These are phyloP conservation scores for Apeira syringaria DNA, from an alignment of 2,888 invertebrate genomes.

Conservation along the genomic window DNA sequence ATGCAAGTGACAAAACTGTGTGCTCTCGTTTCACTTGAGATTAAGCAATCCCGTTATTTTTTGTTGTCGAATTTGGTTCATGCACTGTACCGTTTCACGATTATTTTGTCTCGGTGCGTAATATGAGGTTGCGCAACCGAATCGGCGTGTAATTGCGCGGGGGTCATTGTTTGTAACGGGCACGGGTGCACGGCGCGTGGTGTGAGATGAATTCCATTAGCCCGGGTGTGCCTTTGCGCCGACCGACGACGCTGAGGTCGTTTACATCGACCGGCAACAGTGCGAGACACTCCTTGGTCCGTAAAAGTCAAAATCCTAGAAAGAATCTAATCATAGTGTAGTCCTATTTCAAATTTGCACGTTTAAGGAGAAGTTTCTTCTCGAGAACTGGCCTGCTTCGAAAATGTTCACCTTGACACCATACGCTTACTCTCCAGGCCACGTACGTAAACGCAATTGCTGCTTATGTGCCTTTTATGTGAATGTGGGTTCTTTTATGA, in stretches of 20 bases:
- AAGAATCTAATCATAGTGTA: slow-evolving; percentile 11
- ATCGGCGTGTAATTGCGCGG: slow-evolving; percentile 55
- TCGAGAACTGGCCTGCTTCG: slow-evolving; percentile 35
- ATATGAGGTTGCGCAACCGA: slow-evolving; percentile 55
- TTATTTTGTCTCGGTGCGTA: slow-evolving; percentile 51
- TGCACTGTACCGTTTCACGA: slow-evolving; percentile 44
- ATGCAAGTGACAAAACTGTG: slow-evolving; percentile 39
- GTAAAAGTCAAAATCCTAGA: slow-evolving; percentile 24
- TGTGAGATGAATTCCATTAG: slow-evolving; percentile 75
- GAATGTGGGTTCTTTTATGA: slow-evolving; percentile 44
- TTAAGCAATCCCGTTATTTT: slow-evolving; percentile 45
- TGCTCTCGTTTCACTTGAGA: slow-evolving; percentile 38
- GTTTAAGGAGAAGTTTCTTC: slow-evolving; percentile 23
- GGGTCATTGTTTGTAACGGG: slow-evolving; percentile 74
- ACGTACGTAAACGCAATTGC: slow-evolving; percentile 42
- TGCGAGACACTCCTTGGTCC: slow-evolving; percentile 31
- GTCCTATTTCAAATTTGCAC: slow-evolving; percentile 19
- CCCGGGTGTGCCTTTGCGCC: slow-evolving; percentile 42
- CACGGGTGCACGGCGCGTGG: slow-evolving; percentile 48
- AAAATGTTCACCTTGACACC: slow-evolving; percentile 59
- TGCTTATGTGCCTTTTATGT: slow-evolving; percentile 41
- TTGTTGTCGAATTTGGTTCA: slow-evolving; percentile 35
- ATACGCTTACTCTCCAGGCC: slow-evolving; percentile 44
- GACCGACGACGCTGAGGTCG: slow-evolving; percentile 44
- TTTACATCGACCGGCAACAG: slow-evolving; percentile 45